Evolutionary conservation across 30 jellyfish, hydroid and myxozoan genomes (phyloP).

Genomic region (Rhopilema esculentum): DNA sequence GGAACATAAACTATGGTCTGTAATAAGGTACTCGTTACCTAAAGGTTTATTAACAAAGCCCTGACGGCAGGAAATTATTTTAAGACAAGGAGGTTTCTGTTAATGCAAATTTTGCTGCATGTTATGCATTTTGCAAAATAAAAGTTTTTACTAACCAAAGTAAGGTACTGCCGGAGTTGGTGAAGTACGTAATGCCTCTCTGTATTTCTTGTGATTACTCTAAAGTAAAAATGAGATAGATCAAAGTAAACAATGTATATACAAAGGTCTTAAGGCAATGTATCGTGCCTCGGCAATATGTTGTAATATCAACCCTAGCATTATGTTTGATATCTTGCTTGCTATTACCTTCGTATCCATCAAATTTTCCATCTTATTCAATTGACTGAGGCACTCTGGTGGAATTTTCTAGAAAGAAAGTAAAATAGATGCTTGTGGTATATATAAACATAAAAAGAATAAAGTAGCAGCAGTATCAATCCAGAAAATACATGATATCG

Average conservation of each 20-base stretch:
- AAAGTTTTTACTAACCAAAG: constrained; percentile 67
- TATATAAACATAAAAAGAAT: too few relatives aligned
- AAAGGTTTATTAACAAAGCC: too few relatives aligned
- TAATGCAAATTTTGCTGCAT: not conserved
- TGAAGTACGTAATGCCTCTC: constrained; percentile 95
- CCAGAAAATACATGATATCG: too few relatives aligned
- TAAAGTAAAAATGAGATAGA: constrained; percentile 3
- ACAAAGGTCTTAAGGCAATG: too few relatives aligned
- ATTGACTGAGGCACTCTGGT: constrained; percentile 72
- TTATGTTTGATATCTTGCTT: not conserved
- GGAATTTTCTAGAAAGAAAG: constrained; percentile 62
- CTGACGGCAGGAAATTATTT: too few relatives aligned
- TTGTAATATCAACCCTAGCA: not conserved
- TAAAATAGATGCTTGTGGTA: not conserved
- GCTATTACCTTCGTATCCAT: constrained; percentile 96
- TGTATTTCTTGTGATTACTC: constrained; percentile 85
- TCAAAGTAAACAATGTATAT: too few relatives aligned
- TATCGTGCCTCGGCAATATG: too few relatives aligned
- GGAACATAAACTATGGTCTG: too few relatives aligned
- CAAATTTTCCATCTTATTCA: constrained; percentile 85
- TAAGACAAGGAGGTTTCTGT: too few relatives aligned
- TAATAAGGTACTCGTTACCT: too few relatives aligned
- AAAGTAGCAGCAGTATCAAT: too few relatives aligned
- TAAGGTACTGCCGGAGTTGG: constrained; percentile 99
- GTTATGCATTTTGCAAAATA: not conserved